These are phyloP conservation scores for Nomada lathburiana DNA, from an alignment of 2,888 invertebrate species.

Conservation along the genomic window DNA sequence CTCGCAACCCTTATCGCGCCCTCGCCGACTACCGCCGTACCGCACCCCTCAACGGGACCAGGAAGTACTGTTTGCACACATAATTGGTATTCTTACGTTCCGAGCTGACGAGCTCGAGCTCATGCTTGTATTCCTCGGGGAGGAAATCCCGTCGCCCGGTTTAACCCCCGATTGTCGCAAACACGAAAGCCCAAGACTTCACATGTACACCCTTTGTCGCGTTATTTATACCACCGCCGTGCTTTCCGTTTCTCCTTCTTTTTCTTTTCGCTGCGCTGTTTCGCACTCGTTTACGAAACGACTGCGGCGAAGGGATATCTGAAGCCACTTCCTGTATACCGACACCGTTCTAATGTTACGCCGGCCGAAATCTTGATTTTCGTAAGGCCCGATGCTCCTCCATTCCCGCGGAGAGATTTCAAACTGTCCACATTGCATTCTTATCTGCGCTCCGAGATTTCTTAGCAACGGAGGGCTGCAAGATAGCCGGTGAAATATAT, in stretches of 20 bases:
- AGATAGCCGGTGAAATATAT: background rate
- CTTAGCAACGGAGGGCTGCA: too few species aligned
- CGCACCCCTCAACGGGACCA: background rate
- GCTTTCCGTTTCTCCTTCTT: background rate
- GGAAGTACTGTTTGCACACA: slow-evolving; percentile 62
- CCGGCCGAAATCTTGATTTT: too few species aligned
- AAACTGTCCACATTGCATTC: background rate
- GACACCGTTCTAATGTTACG: background rate
- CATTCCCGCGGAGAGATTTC: background rate
- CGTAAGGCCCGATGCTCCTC: too few species aligned
- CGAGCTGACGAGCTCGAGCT: slow-evolving; percentile 50
- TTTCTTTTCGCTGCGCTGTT: background rate
- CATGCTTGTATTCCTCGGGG: slow-evolving; percentile 67
- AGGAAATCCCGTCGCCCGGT: slow-evolving; percentile 11
- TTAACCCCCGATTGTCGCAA: slow-evolving; percentile 23
- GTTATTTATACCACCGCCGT: slow-evolving; percentile 2
- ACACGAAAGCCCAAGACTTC: too few species aligned
- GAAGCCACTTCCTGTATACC: background rate
- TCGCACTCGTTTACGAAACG: background rate
- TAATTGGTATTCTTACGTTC: slow-evolving; percentile 73
- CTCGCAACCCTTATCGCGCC: slow-evolving; percentile 34
- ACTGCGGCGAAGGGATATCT: background rate
- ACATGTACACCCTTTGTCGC: slow-evolving; percentile 43
- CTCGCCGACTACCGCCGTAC: slow-evolving; percentile 11
- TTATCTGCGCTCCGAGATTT: background rate